phyloP scores from a whole-genome alignment of 1,140 invertebrate genomes.

The Metaphire vulgaris region DNA sequence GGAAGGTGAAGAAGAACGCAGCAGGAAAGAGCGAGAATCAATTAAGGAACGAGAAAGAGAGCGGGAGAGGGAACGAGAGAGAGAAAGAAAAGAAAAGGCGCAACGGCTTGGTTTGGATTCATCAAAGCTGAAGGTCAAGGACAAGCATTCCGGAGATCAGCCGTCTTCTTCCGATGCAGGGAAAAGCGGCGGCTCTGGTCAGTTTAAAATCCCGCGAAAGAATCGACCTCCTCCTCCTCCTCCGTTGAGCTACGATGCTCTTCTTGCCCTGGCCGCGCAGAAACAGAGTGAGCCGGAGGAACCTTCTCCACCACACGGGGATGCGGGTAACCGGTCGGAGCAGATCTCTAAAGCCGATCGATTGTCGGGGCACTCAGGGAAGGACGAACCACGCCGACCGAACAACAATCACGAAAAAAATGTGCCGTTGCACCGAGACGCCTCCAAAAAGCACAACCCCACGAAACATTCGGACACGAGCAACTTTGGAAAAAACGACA shows the following conservation, averaged over 20 bases:
- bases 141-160: not conserved
- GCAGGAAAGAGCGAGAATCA: constrained; percentile 39
- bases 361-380: too few species aligned
- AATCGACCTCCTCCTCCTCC: not conserved
- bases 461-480: too few species aligned
- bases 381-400: too few species aligned
- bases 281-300: not conserved
- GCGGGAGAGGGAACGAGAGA: constrained; percentile 32
- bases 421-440: too few species aligned
- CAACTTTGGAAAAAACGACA: too few species aligned
- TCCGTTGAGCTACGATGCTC: not conserved
- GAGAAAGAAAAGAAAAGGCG: constrained; percentile 20
- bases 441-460: too few species aligned
- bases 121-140: constrained; percentile 27
- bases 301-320: too few species aligned
- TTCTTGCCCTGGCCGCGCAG: not conserved
- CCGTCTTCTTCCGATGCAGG: not conserved
- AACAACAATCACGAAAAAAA: too few species aligned
- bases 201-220: not conserved
- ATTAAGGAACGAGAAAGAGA: constrained; percentile 42
- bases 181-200: not conserved
- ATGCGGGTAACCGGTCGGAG: too few species aligned
- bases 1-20: constrained; percentile 29
- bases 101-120: constrained; percentile 29
- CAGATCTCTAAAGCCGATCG: too few species aligned